Conservation (phyloP, 2,113 vertebrate genomes). For the Zootoca vivipara region DNA sequence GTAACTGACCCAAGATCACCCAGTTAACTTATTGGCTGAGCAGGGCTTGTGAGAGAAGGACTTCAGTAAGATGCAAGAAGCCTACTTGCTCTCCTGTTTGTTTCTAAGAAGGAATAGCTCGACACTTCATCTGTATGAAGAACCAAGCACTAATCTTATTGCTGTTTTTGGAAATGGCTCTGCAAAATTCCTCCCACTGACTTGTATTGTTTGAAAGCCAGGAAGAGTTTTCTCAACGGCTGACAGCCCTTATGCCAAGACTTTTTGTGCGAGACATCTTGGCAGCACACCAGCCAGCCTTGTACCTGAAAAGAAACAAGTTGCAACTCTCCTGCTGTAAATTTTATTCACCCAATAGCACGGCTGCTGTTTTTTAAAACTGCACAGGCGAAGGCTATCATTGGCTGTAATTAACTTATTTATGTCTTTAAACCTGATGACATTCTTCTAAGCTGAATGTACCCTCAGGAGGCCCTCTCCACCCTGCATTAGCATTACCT, state of each 20-base stretch:
- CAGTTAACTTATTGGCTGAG: neutral
- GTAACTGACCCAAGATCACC: neutral
- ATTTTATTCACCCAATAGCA: slow-evolving; percentile 19
- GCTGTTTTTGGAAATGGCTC: slow-evolving; percentile 36
- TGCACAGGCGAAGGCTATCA: neutral
- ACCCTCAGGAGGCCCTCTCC: slow-evolving; percentile 65
- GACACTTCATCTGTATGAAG: slow-evolving; percentile 45
- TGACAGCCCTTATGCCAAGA: slow-evolving; percentile 29
- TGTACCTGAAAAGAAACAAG: slow-evolving; percentile 30
- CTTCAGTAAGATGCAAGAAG: neutral
- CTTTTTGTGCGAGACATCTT: slow-evolving; percentile 23
- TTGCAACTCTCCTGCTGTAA: slow-evolving; percentile 9
- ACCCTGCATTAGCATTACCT: slow-evolving; percentile 60
- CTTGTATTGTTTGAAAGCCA: slow-evolving; percentile 44
- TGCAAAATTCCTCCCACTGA: slow-evolving; percentile 46
- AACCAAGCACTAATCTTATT: slow-evolving; percentile 10
- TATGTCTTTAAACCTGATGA: slow-evolving; percentile 62
- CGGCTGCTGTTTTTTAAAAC: slow-evolving; percentile 57
- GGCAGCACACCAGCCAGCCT: neutral
- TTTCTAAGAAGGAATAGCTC: slow-evolving; percentile 42
- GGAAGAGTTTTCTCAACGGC: slow-evolving; percentile 32
- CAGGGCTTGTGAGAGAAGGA: neutral
- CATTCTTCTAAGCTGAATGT: slow-evolving; percentile 49
- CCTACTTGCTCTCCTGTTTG: neutral
- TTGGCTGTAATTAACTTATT: slow-evolving; percentile 59